These are phyloP conservation scores for Gymnoscelis rufifasciata DNA, from an alignment of 2,888 invertebrate species.

Conservation along the genomic window DNA sequence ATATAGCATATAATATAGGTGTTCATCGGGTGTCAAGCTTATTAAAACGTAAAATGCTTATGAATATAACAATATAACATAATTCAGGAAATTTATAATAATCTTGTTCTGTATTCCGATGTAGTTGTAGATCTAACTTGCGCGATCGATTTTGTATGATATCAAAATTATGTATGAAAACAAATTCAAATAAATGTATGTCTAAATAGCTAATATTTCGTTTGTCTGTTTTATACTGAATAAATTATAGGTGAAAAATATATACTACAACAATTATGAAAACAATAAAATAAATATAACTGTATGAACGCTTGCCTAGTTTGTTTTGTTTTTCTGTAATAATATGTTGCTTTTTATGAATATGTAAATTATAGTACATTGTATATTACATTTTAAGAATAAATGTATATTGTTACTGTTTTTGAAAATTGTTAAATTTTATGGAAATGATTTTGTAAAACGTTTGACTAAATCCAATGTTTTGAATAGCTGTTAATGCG, in stretches of 20 bases:
- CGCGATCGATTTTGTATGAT: constrained; percentile 11
- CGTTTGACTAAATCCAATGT: constrained; percentile 37
- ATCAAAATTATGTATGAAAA: background rate
- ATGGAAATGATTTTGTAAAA: constrained; percentile 55
- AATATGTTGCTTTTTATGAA: constrained; percentile 1
- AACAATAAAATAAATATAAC: too few relatives aligned
- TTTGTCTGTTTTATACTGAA: background rate
- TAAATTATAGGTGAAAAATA: background rate
- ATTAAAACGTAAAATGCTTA: constrained; percentile 34
- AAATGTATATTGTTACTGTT: constrained; percentile 71
- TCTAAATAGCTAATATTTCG: too few relatives aligned
- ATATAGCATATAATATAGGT: constrained; percentile 16
- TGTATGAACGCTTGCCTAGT: too few relatives aligned
- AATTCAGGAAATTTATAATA: background rate
- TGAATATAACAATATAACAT: constrained; percentile 11
- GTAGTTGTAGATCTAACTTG: constrained; percentile 18
- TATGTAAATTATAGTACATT: constrained; percentile 38
- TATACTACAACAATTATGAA: too few relatives aligned
- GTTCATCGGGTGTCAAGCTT: constrained; percentile 17
- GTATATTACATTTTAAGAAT: constrained; percentile 43
- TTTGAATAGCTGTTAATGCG: constrained; percentile 29
- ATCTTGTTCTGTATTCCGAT: constrained; percentile 9
- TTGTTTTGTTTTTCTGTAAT: background rate
- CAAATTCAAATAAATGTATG: too few relatives aligned
- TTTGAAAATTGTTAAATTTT: constrained; percentile 70